Conservation (phyloP, 2,113 vertebrate genomes). For the Calidris pugnax region DNA sequence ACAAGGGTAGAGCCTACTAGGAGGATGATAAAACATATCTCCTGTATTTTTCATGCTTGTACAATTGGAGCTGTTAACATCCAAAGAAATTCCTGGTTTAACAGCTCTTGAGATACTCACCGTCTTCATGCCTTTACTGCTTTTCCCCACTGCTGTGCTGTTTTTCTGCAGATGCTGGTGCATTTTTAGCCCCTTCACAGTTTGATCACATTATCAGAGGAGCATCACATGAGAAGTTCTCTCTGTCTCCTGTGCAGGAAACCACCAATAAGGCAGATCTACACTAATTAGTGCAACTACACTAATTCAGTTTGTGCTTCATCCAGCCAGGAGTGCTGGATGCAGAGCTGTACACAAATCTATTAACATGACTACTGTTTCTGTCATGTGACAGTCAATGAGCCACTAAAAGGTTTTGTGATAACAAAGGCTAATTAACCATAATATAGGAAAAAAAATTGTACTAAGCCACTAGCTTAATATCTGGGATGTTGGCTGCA, state of each 20-base stretch:
- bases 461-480: background rate
- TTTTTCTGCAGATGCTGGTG: background rate
- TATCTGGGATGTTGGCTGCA: background rate
- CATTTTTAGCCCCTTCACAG: background rate
- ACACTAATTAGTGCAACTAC: background rate
- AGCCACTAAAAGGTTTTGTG: background rate
- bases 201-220: background rate
- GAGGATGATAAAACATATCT: background rate
- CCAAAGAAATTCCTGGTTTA: background rate
- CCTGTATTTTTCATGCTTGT: fast-evolving
- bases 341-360: background rate
- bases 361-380: background rate
- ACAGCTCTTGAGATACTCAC: background rate
- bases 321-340: background rate
- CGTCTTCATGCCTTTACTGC: background rate
- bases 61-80: background rate
- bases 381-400: background rate
- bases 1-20: background rate
- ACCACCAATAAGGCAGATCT: background rate
- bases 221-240: background rate
- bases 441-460: background rate
- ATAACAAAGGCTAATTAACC: background rate
- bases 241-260: background rate
- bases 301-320: background rate
- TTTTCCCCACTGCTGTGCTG: background rate